phyloP scores from a whole-genome alignment of 2,888 invertebrate genomes.

The Lamproptera curius region DNA sequence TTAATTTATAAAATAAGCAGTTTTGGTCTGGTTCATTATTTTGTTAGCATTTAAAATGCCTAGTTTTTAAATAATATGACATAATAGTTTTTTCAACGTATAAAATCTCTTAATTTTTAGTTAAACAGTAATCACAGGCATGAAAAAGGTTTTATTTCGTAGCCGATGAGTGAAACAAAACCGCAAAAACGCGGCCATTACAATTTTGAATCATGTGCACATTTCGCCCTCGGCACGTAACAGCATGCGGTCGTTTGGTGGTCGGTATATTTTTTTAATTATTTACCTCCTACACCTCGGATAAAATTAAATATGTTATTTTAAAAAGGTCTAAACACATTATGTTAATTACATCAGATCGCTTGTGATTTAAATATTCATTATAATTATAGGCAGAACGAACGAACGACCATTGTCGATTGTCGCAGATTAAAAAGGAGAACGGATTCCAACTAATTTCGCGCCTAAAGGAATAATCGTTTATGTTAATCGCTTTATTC shows the following conservation, averaged over 20 bases:
- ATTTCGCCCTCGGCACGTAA: slow-evolving; percentile 4
- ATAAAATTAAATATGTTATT: too few relatives aligned
- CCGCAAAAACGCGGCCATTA: slow-evolving; percentile 15
- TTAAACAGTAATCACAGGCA: too few relatives aligned
- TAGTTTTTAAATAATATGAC: too few relatives aligned
- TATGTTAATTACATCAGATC: not conserved
- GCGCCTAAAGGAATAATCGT: not conserved
- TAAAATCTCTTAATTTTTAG: too few relatives aligned
- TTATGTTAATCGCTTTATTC: not conserved
- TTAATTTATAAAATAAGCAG: too few relatives aligned
- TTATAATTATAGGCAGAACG: not conserved
- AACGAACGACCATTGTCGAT: not conserved
- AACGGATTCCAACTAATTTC: not conserved
- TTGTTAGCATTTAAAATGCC: too few relatives aligned
- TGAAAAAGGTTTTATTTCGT: slow-evolving; percentile 6
- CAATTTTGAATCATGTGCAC: slow-evolving; percentile 13
- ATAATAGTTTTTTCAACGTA: too few relatives aligned
- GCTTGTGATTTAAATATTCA: too few relatives aligned
- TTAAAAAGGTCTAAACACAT: too few relatives aligned
- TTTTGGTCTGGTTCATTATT: too few relatives aligned
- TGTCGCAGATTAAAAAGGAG: not conserved
- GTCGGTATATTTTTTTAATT: slow-evolving; percentile 4
- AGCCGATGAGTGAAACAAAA: slow-evolving; percentile 6
- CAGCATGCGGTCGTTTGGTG: slow-evolving; percentile 13
- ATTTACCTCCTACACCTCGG: slow-evolving; percentile 7